A percentile compares a stretch with the other conserved stretches of the same genome.
phyloP scores from a whole-genome alignment of 2,888 invertebrate genomes.

The Scaptomyza reducta region DNA sequence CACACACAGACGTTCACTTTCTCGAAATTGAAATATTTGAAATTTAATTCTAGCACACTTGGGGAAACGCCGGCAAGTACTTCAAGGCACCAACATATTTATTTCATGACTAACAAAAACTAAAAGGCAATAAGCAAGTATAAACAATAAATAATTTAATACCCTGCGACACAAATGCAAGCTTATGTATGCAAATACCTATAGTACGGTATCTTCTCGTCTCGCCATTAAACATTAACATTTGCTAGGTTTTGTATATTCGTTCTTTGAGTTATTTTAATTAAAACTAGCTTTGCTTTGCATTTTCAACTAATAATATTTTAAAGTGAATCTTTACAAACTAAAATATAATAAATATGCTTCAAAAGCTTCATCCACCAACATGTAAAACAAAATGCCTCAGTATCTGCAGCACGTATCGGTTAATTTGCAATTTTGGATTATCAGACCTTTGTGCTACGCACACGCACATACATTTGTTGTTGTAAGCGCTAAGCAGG shows the following conservation, averaged over 20 bases:
- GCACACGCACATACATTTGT: background rate
- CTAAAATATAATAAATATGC: background rate
- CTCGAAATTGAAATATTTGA: constrained; percentile 37
- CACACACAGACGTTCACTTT: background rate
- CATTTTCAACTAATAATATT: background rate
- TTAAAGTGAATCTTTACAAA: background rate
- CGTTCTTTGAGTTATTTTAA: constrained; percentile 18
- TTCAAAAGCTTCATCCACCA: constrained; percentile 1
- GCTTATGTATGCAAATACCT: background rate
- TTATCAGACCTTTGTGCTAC: constrained; percentile 8
- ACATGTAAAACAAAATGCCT: constrained; percentile 1
- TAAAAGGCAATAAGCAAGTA: background rate
- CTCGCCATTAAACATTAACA: background rate
- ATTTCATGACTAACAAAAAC: constrained; percentile 11
- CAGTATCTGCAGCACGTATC: constrained; percentile 1
- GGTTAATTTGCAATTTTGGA: constrained; percentile 26
- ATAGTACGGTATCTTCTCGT: background rate
- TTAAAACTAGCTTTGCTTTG: constrained; percentile 9
- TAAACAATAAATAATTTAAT: background rate
- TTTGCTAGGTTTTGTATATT: background rate
- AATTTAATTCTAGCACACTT: constrained; percentile 55
- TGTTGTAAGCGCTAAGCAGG: constrained; percentile 24
- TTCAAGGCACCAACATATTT: constrained; percentile 25
- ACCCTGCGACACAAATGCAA: background rate
- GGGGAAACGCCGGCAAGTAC: constrained; percentile 28